Evolutionary conservation across 2,113 vertebrate species (phyloP).

Genomic region (Austrofundulus limnaeus): DNA sequence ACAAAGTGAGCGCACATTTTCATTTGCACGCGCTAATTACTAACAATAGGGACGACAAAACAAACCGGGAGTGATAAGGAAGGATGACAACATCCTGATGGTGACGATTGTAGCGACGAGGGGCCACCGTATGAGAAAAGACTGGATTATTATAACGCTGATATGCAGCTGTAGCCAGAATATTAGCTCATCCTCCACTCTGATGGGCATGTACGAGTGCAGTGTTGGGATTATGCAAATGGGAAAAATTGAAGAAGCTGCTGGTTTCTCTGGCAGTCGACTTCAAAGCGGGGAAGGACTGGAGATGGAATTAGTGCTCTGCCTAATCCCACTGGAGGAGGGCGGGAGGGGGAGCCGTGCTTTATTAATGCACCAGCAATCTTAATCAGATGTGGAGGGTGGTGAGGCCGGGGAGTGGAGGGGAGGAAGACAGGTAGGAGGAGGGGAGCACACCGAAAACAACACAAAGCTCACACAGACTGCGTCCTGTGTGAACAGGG

Average conservation of each 20-base stretch:
- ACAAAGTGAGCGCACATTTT: slow-evolving; percentile 31
- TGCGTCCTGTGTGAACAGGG: slow-evolving; percentile 17
- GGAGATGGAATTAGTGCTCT: slow-evolving; percentile 78
- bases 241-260: slow-evolving; percentile 57
- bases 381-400: slow-evolving; percentile 55
- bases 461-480: slow-evolving; percentile 7
- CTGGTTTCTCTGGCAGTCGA: slow-evolving; percentile 69
- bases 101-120: slow-evolving; percentile 25
- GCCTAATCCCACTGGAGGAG: slow-evolving; percentile 76
- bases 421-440: slow-evolving; percentile 9
- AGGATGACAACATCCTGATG: slow-evolving; percentile 25
- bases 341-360: slow-evolving; percentile 49
- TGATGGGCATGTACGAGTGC: slow-evolving; percentile 67
- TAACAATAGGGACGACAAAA: slow-evolving; percentile 33
- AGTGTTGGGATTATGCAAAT: slow-evolving; percentile 79
- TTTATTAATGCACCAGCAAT: slow-evolving; percentile 73
- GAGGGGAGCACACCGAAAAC: slow-evolving; percentile 11
- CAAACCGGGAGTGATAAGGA: slow-evolving; percentile 23
- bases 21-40: slow-evolving; percentile 49
- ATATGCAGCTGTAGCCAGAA: slow-evolving; percentile 48
- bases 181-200: slow-evolving; percentile 69
- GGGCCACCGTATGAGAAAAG: slow-evolving; percentile 35
- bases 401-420: not conserved
- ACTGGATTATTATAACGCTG: slow-evolving; percentile 69
- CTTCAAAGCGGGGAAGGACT: slow-evolving; percentile 77